Evolutionary conservation across 2,888 invertebrate species (phyloP), one percentile per base, ranked within the genome.

Genomic region (Laothoe populi): DNA sequence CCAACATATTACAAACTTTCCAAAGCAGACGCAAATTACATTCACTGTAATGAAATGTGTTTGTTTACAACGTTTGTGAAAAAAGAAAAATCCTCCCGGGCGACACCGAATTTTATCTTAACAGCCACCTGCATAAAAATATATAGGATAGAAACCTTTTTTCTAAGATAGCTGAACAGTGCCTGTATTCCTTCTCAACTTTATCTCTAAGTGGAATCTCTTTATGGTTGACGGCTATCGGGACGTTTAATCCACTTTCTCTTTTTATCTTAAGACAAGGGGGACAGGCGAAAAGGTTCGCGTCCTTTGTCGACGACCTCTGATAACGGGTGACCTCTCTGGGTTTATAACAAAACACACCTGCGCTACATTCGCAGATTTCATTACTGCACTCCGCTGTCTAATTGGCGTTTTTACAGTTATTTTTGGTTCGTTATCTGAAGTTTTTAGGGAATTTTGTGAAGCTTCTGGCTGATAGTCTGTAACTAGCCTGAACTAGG

Each of bases 171-270:
- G 70, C 72, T 65, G 70, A 70, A 73, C 68, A 63, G 71, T 70
- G 66, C 66, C 71, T 57, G 26, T 35, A 66, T 66, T 63, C 65
- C 67, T 69, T 64, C 63, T 71, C 72, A 68, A 71, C 75, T 70
- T 82, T 82, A 87, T 87, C 86, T 78, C 66, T 62, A 72, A 78
- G 77, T 79, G 70, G 75, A 78, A 87, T 87, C 86, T 86, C 79
- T 86, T 85, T 86, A 86, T 82, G 81, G 83, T 72, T 77, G 81
- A 79, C 80, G 75, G 83, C 81, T 89, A 90, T 90, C 90, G 86
- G 79, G 83, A 84, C 87, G 86, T 88, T 89, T 88, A 90, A 89
- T 90, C 90, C 88, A 87, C 86, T 88, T 84, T 87, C 82, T 79
- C 75, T 85, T 86, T 89, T 88, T 87, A 86, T 84, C 84, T 85